Evolutionary conservation across 2,888 invertebrate species (phyloP).

Genomic region (Beris morrisii): DNA sequence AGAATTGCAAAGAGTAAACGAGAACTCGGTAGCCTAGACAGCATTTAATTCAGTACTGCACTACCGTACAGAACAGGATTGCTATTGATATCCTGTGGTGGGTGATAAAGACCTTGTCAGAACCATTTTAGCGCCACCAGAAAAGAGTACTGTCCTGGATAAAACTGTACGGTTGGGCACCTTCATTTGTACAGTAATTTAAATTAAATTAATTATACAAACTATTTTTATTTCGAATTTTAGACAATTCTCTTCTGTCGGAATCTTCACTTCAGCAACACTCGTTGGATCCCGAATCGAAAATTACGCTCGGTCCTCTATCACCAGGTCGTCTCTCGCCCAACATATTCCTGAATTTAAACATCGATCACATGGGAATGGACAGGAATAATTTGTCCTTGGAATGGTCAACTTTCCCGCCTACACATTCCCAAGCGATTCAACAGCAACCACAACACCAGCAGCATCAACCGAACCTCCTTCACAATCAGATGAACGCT

Average conservation of each 20-base stretch:
- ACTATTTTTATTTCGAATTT: background rate
- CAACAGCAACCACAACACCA: slow-evolving; percentile 39
- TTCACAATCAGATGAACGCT: slow-evolving; percentile 28
- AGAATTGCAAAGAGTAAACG: too few relatives aligned
- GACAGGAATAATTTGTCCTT: slow-evolving; percentile 53
- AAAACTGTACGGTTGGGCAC: too few relatives aligned
- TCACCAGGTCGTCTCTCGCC: slow-evolving; percentile 55
- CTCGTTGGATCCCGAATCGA: slow-evolving; percentile 51
- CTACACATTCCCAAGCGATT: slow-evolving; percentile 41
- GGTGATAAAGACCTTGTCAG: too few relatives aligned
- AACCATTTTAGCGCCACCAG: too few relatives aligned
- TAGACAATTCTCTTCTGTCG: slow-evolving; percentile 50
- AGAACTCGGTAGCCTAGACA: too few relatives aligned
- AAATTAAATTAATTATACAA: too few relatives aligned
- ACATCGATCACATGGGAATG: slow-evolving; percentile 54
- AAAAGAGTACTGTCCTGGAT: too few relatives aligned
- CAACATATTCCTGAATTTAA: slow-evolving; percentile 55
- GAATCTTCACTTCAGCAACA: slow-evolving; percentile 53
- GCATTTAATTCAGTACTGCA: too few relatives aligned
- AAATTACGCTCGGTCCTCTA: slow-evolving; percentile 45
- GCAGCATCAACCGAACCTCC: slow-evolving; percentile 34
- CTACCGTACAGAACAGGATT: too few relatives aligned
- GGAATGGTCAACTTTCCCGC: slow-evolving; percentile 53
- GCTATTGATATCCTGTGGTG: too few relatives aligned
- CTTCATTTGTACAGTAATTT: too few relatives aligned